Evolutionary conservation across 2,113 vertebrate genomes (phyloP).

Genomic region (Nothocercus julius): DNA sequence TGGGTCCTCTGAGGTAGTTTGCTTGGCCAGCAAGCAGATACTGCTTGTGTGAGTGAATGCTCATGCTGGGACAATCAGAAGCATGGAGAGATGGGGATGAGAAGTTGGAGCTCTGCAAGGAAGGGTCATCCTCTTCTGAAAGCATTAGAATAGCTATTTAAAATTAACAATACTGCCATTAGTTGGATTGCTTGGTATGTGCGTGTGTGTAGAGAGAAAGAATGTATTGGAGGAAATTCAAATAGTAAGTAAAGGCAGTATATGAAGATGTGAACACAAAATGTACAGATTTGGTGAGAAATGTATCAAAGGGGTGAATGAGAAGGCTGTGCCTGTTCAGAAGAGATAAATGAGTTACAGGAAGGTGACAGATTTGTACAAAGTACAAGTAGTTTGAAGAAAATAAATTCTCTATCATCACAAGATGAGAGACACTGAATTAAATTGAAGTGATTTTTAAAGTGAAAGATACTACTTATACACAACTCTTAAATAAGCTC

Average conservation of each 20-base stretch:
- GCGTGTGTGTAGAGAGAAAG: too few species aligned
- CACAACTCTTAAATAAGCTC: not conserved
- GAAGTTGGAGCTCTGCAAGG: not conserved
- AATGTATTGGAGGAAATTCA: not conserved
- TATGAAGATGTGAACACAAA: not conserved
- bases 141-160: not conserved
- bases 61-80: not conserved
- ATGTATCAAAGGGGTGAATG: not conserved
- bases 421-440: not conserved
- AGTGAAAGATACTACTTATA: not conserved
- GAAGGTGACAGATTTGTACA: not conserved
- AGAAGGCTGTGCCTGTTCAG: not conserved
- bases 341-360: not conserved
- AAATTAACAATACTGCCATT: not conserved
- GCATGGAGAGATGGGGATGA: not conserved
- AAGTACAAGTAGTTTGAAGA: not conserved
- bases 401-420: not conserved
- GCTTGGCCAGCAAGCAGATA: too few species aligned
- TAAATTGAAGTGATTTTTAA: not conserved
- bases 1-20: not conserved
- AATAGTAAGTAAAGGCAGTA: not conserved
- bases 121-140: not conserved
- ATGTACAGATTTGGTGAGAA: not conserved
- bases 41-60: too few species aligned
- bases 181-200: not conserved